Conservation (phyloP, 2,113 vertebrate species). For the Camelus dromedarius region DNA sequence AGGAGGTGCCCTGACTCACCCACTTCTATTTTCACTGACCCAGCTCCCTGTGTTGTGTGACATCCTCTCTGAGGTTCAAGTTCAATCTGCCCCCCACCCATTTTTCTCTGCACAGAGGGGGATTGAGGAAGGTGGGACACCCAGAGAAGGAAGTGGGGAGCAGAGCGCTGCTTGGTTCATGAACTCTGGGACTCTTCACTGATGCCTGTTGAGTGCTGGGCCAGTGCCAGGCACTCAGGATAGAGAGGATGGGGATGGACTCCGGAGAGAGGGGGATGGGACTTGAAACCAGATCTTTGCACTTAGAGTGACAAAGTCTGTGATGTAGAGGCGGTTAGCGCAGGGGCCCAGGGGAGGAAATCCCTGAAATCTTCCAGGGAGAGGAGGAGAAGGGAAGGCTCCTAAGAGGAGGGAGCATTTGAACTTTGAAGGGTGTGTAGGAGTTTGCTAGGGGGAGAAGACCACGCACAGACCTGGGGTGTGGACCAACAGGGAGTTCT, state of each 20-base stretch:
- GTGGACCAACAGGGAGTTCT: not conserved
- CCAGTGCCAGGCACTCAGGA: not conserved
- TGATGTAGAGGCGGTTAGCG: not conserved
- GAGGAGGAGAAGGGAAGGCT: not conserved
- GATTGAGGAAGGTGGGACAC: not conserved
- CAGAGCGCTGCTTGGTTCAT: not conserved
- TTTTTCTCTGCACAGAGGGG: not conserved
- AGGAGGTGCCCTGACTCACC: not conserved
- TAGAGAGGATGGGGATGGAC: not conserved
- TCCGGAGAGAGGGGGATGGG: not conserved
- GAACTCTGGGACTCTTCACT: not conserved
- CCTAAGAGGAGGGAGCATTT: not conserved
- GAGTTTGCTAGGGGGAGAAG: not conserved
- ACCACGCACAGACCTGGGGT: not conserved
- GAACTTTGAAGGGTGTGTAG: not conserved
- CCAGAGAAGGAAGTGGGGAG: not conserved
- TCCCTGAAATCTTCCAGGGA: not conserved
- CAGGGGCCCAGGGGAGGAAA: not conserved
- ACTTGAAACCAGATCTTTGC: not conserved
- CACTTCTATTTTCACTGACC: not conserved
- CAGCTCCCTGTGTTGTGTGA: not conserved
- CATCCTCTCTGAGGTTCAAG: not conserved
- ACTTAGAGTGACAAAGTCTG: not conserved
- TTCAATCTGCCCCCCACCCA: not conserved
- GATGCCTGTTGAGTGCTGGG: not conserved